phyloP scores from a whole-genome alignment of 1,140 invertebrate species.

The Forficula auricularia region DNA sequence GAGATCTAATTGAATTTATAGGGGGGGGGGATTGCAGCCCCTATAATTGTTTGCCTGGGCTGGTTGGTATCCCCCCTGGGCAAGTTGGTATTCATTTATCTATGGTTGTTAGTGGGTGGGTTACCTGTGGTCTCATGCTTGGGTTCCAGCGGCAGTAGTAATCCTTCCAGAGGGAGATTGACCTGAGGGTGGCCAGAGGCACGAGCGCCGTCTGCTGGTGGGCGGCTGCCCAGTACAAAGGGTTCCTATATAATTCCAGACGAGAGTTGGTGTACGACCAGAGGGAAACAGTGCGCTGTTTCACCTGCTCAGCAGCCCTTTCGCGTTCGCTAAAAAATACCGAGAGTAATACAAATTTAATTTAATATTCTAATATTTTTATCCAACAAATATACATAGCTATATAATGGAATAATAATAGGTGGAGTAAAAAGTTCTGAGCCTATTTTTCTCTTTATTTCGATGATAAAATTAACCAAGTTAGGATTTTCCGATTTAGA shows the following conservation, averaged over 20 bases:
- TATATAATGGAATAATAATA: too few species aligned
- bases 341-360: slow-evolving; percentile 2
- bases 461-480: too few species aligned
- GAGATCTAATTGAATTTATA: too few species aligned
- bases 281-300: slow-evolving; percentile 77
- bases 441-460: too few species aligned
- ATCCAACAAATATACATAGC: too few species aligned
- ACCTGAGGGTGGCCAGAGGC: slow-evolving; percentile 65
- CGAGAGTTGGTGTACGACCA: slow-evolving; percentile 92
- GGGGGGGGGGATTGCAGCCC: too few species aligned
- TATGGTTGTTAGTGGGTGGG: too few species aligned
- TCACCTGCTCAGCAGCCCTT: slow-evolving; percentile 39
- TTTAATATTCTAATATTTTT: neutral
- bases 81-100: too few species aligned
- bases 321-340: slow-evolving; percentile 28
- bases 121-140: slow-evolving; percentile 72
- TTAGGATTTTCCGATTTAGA: too few species aligned
- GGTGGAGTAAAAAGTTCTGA: too few species aligned
- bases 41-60: too few species aligned
- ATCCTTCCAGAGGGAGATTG: slow-evolving; percentile 85
- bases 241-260: slow-evolving; percentile 76
- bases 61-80: too few species aligned
- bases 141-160: slow-evolving; percentile 97
- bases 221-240: slow-evolving; percentile 60
- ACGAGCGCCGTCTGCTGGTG: slow-evolving; percentile 55